Percentiles rank a stretch among this genome's conserved stretches.
Evolutionary conservation across 2,797 vertebrate genomes (phyloP).

Genomic region (Lates japonicus): DNA sequence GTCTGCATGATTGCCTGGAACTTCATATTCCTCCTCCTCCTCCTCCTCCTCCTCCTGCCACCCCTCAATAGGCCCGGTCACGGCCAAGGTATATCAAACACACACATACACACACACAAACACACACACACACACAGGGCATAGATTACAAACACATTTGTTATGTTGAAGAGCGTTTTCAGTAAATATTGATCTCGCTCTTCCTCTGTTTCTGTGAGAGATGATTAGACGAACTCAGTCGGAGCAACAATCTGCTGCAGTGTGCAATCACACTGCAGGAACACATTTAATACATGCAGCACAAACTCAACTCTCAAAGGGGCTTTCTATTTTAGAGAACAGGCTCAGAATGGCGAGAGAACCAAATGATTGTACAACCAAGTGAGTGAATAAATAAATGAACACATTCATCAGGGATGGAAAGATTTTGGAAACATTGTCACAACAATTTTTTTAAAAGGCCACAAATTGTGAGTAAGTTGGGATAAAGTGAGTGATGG

Average conservation of each 20-base stretch:
- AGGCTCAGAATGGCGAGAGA: conserved; percentile 12
- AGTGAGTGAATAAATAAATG: neutral
- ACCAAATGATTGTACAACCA: neutral
- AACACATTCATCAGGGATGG: neutral
- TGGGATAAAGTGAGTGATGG: too few species aligned
- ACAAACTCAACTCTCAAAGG: conserved; percentile 38
- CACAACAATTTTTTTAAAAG: too few species aligned
- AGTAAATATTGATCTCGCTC: conserved; percentile 85
- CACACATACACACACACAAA: conserved; percentile 39
- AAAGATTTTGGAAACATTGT: neutral
- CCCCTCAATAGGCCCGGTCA: conserved; percentile 73
- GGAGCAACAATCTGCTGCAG: conserved; percentile 59
- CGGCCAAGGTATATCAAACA: conserved; percentile 79
- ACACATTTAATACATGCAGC: conserved; percentile 43
- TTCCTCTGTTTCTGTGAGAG: conserved; percentile 73
- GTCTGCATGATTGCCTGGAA: conserved; percentile 85
- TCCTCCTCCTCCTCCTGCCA: conserved; percentile 69
- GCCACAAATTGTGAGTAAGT: too few species aligned
- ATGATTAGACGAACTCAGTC: conserved; percentile 72
- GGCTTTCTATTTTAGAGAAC: conserved; percentile 19
- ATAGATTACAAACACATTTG: conserved; percentile 87
- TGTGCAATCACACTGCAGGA: conserved; percentile 68
- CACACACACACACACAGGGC: conserved; percentile 28
- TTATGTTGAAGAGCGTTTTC: conserved; percentile 76
- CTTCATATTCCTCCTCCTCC: conserved; percentile 70